A percentile compares a stretch with the other conserved stretches of the same genome.
These are phyloP conservation scores for Alethe diademata DNA, from an alignment of 2,113 vertebrate genomes.

Conservation along the genomic window DNA sequence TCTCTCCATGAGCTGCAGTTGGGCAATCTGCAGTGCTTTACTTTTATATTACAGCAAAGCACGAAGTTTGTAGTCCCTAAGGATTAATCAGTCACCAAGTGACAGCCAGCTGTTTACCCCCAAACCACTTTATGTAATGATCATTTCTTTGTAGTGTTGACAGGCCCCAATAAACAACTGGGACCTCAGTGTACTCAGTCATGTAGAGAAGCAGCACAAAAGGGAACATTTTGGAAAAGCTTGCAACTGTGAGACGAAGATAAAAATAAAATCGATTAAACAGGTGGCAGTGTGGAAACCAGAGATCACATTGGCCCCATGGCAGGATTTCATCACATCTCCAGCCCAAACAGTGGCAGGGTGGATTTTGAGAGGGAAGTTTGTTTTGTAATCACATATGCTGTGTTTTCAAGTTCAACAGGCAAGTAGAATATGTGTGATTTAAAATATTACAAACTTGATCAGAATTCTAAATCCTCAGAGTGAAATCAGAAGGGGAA, in stretches of 20 bases:
- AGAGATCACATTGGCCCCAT: neutral
- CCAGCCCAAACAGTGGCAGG: neutral
- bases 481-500: neutral
- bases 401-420: neutral
- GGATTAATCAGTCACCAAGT: constrained; percentile 14
- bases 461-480: neutral
- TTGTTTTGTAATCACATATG: accelerated
- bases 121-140: neutral
- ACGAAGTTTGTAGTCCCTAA: neutral
- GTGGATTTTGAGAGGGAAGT: neutral
- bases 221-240: neutral
- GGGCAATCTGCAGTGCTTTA: constrained; percentile 17
- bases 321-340: neutral
- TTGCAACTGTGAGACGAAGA: neutral
- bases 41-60: neutral
- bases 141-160: neutral
- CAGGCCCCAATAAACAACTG: neutral
- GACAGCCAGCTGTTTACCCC: constrained; percentile 32
- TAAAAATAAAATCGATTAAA: neutral
- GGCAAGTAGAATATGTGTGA: neutral
- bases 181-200: neutral
- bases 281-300: neutral
- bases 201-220: neutral
- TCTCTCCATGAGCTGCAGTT: constrained; percentile 3
- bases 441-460: neutral